Base-by-base conservation (phyloP, 2,797 vertebrate species). In the Meriones psammophilus region DNA sequence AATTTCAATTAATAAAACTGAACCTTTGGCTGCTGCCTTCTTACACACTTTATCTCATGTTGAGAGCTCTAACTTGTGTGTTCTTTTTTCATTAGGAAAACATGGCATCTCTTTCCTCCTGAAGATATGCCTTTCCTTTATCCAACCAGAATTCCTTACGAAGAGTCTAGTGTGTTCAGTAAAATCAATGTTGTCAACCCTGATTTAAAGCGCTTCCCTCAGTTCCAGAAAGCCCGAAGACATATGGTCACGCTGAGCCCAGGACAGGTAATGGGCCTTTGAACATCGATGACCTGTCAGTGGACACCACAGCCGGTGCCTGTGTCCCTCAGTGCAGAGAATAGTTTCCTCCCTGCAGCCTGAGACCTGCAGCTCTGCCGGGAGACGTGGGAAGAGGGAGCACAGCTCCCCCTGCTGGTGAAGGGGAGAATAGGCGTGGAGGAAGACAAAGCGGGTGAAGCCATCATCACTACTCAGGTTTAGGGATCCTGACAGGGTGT, bases 131-230 rank as follows among this genome's bases (percentile, higher is more conserved):
- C 97, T 42, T 98, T 98, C 74, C 98, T 99, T 94, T 99, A 99
- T 98, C 99, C 99, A 30, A 99, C 99, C 80, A 99, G 99, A 98
- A 99, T 99, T 97, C 99, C 99, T 66, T 99, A 99, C 26, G 99
- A 99, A 98, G 99, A 99, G 98, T 99, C 99, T 74, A 99, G 99
- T 0, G 84, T 99, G 95, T 99, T 99, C 99, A 99, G 99, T 98
- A 99, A 98, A 98, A 98, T 99, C 96, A 99, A 98, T 0, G 96
- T 99, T 94, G 97, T 99, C 78, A 98, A 97, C 74, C 99, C 99
- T 33, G 99, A 99, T 98, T 97, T 98, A 92, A 97, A 87, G 95
- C 97, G 60, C 80, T 99, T 99, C 96, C 99, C 99, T 0, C 83
- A 97, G 20, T 99, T 99, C 88, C 97, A 33, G 71, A 97, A 97